phyloP scores from a whole-genome alignment of 1,140 invertebrate species.

The Chelonus insularis region DNA sequence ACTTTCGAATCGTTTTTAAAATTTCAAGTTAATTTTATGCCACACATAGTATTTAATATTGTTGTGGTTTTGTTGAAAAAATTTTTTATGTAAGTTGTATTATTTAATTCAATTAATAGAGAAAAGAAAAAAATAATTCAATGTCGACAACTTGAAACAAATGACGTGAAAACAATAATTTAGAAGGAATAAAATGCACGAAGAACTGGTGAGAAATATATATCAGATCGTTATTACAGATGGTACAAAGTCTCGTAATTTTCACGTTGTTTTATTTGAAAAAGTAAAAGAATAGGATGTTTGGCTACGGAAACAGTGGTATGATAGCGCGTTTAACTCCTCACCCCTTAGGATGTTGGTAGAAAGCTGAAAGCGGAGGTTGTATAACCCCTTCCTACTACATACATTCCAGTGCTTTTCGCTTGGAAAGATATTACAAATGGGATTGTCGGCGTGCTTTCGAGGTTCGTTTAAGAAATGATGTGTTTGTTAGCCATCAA shows the following conservation, averaged over 20 bases:
- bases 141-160: too few relatives aligned
- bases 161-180: too few relatives aligned
- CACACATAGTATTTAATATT: too few relatives aligned
- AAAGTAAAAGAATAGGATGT: constrained; percentile 38
- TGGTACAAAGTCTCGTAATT: constrained; percentile 37
- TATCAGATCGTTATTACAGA: constrained; percentile 33
- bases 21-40: too few relatives aligned
- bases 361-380: constrained; percentile 22
- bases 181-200: too few relatives aligned
- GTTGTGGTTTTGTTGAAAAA: too few relatives aligned
- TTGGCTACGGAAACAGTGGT: constrained; percentile 44
- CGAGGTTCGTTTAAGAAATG: constrained; percentile 34
- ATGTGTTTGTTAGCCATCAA: constrained; percentile 36
- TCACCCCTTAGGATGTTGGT: constrained; percentile 12
- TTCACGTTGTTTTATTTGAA: constrained; percentile 19
- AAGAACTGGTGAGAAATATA: too few relatives aligned
- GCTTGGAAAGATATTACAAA: constrained; percentile 29
- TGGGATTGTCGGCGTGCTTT: constrained; percentile 31
- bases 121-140: too few relatives aligned
- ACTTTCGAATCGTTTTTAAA: too few relatives aligned
- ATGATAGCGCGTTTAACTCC: constrained; percentile 46
- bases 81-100: too few relatives aligned
- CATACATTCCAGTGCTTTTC: constrained; percentile 1
- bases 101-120: too few relatives aligned
- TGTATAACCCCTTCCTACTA: neutral